Evolutionary conservation across 37 sponge, comb jelly and placozoan species (phyloP).

Genomic region (Dysidea cf. avara): DNA sequence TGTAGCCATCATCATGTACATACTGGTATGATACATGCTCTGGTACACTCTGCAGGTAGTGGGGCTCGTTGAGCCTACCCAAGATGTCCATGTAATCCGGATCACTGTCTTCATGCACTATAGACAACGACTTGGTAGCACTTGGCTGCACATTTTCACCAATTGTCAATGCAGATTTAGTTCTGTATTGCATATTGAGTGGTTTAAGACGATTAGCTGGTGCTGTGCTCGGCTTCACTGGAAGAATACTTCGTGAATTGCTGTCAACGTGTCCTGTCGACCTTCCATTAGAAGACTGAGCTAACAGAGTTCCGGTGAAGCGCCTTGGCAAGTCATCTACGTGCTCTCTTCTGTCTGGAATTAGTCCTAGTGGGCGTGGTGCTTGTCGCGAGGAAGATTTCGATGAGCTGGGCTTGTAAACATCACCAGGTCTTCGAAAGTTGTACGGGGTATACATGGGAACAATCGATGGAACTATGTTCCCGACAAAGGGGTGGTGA

Average conservation of each 20-base stretch:
- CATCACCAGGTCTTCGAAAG: conserved; percentile 71
- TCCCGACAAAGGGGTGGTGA: too few relatives aligned
- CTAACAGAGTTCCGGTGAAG: too few relatives aligned
- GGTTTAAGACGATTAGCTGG: too few relatives aligned
- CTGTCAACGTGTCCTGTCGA: background rate
- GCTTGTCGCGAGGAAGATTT: conserved; percentile 2
- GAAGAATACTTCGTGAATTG: background rate
- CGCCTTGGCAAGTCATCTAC: conserved; percentile 8
- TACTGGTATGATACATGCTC: too few relatives aligned
- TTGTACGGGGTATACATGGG: too few relatives aligned
- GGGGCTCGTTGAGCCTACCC: conserved; percentile 9
- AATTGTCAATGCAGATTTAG: background rate
- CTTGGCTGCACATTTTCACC: background rate
- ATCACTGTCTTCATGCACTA: background rate
- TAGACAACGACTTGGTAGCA: background rate
- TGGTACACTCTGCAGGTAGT: too few relatives aligned
- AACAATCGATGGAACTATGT: too few relatives aligned
- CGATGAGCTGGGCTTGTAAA: conserved; percentile 16
- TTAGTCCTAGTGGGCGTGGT: conserved; percentile 50
- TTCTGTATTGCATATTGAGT: too few relatives aligned
- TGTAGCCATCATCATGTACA: too few relatives aligned
- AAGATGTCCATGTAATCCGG: conserved; percentile 24
- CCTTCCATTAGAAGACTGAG: background rate
- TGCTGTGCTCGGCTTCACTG: background rate
- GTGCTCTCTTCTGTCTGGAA: conserved; percentile 35